Evolutionary conservation across 1,140 invertebrate species (phyloP).

Genomic region (Artemia franciscana): DNA sequence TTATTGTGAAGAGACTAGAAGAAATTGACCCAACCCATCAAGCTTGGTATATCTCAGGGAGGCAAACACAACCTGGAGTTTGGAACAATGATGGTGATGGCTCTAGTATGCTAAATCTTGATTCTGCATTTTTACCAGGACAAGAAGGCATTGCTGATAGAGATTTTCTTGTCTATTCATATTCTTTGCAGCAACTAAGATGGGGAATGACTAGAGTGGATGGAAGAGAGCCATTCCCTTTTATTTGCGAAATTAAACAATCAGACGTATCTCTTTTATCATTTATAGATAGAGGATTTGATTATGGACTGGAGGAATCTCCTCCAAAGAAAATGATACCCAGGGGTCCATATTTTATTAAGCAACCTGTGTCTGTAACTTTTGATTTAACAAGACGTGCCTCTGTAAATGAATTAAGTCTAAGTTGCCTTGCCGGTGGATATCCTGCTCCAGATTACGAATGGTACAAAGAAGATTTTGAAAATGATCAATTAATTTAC

Average conservation of each 20-base stretch:
- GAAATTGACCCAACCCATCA: conserved; percentile 57
- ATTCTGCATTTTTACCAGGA: conserved; percentile 51
- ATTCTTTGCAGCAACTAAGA: conserved; percentile 27
- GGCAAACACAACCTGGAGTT: conserved; percentile 40
- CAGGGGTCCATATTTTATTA: conserved; percentile 61
- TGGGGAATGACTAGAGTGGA: conserved; percentile 63
- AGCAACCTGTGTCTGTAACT: conserved; percentile 52
- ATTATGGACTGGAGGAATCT: conserved; percentile 39
- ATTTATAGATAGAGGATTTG: conserved; percentile 38
- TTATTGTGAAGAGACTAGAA: conserved; percentile 49
- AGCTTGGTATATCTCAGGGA: conserved; percentile 59
- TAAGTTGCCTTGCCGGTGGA: conserved; percentile 48
- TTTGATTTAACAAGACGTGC: conserved; percentile 53
- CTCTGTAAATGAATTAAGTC: conserved; percentile 40
- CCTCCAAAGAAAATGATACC: conserved; percentile 46
- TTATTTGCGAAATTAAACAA: conserved; percentile 66
- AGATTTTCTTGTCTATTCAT: conserved; percentile 31
- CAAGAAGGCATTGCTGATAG: conserved; percentile 22
- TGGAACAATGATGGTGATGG: conserved; percentile 68
- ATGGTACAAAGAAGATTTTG: conserved; percentile 73
- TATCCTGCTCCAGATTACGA: conserved; percentile 72
- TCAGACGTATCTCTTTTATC: conserved; percentile 36
- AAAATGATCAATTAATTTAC: conserved; percentile 42
- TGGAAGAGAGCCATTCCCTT: conserved; percentile 46
- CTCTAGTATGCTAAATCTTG: conserved; percentile 43